Base-by-base conservation (phyloP, 2,888 invertebrate species). In the Drosophila diplacantha region DNA sequence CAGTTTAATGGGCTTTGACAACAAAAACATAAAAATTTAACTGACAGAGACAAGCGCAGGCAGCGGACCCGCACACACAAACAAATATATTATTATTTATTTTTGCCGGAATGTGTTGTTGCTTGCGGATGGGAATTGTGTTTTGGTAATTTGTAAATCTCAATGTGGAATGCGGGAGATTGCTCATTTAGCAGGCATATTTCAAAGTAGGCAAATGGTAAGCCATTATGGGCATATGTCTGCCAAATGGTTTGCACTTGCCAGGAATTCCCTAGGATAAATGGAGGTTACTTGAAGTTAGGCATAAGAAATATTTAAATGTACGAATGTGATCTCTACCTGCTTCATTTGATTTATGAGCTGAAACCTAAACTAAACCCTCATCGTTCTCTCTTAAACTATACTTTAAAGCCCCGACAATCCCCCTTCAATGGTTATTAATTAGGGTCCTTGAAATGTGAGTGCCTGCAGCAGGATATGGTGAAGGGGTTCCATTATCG, bases 1-100 rank as follows among this genome's bases (percentile, higher is more conserved):
- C 68, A 68, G 69, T 68, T 68, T 68, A 69, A 61, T 68, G 69
- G 53, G 59, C 53, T 67, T 56, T 61, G 68, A 69, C 69, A 68
- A 53, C 69, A 68, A 66, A 73, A 61, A 61, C 41, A 62, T 68
- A 68, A 61, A 63, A 72, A 75, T 61, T 61, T 49, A 60, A 65
- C 56, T 60, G 62, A 57, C 60, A 60, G 44, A 57, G 58, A 51
- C 53, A 34, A 57, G 51, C 11, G 2, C 39, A 18, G 46, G 51
- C 32, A 46, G 52, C 35, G 9, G 9, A 22, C 20, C 29, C 34
- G 22, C 39, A 34, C 22, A 43, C 18, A 29, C 35, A 37, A 16
- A 31, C 57, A 56, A 31, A 57, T 18, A 43, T 38, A 38, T 44
- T 61, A 61, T 61, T 61, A 61, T 61, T 43, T 60, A 61, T 61